Conservation (phyloP, 2,888 invertebrate genomes). For the Anthoptus insignis region DNA sequence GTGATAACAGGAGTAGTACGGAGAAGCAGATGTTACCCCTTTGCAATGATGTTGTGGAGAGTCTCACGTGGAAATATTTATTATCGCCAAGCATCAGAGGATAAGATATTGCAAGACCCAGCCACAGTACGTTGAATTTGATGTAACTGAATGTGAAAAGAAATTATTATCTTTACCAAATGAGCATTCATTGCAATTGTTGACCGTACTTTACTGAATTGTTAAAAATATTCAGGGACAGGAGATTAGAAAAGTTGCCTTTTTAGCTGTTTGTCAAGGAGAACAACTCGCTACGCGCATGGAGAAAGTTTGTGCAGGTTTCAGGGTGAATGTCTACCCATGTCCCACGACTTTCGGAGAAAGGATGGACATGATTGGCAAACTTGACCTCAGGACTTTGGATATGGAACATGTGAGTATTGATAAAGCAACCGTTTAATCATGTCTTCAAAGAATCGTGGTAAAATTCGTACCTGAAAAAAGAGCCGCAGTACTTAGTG, state of each 20-base stretch:
- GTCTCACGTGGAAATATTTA: conserved; percentile 93
- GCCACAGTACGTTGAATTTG: conserved; percentile 91
- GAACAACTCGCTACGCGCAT: conserved; percentile 93
- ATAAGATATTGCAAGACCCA: conserved; percentile 92
- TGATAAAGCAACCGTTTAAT: no score
- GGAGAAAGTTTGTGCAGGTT: conserved; percentile 96
- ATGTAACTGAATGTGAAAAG: no score
- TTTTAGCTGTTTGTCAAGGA: conserved; percentile 94
- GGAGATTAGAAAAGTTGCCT: conserved; percentile 94
- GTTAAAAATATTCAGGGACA: conserved; percentile 87
- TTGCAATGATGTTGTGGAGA: conserved; percentile 78
- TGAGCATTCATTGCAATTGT: background rate
- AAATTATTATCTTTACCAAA: background rate
- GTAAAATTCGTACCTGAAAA: no score
- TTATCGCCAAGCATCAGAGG: conserved; percentile 92
- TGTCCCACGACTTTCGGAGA: conserved; percentile 94
- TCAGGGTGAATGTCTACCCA: conserved; percentile 95
- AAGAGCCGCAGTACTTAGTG: background rate
- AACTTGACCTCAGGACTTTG: conserved; percentile 91
- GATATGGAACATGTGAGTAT: conserved; percentile 90
- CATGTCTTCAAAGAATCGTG: no score
- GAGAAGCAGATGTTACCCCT: conserved; percentile 60
- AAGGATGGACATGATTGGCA: conserved; percentile 91
- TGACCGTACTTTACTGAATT: background rate
- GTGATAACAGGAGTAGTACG: conserved; percentile 70